Conservation (phyloP, 2,113 vertebrate species). For the Pycnonotus jocosus region DNA sequence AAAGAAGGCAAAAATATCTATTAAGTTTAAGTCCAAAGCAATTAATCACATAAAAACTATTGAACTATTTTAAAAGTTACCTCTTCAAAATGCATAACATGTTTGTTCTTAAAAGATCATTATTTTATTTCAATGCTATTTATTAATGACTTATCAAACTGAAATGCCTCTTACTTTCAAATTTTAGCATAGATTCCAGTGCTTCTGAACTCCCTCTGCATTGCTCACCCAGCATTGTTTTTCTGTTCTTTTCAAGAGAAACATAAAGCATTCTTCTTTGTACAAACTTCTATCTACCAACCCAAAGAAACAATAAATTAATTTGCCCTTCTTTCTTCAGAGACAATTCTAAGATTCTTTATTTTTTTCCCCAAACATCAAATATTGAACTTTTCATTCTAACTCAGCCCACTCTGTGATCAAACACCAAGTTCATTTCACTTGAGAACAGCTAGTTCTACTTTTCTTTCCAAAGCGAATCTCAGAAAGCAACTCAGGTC, state of each 20-base stretch:
- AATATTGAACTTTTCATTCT: background rate
- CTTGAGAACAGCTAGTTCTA: background rate
- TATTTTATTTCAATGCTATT: slow-evolving; percentile 40
- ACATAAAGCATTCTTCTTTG: background rate
- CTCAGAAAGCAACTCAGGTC: background rate
- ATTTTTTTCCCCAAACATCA: background rate
- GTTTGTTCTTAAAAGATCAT: slow-evolving; percentile 38
- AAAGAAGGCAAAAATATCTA: slow-evolving; percentile 30
- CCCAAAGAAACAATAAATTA: background rate
- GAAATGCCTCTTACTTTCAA: background rate
- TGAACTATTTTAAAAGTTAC: slow-evolving; percentile 54
- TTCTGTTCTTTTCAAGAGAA: background rate
- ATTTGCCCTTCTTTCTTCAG: background rate
- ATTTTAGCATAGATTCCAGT: background rate
- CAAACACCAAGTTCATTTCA: background rate
- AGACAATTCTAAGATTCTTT: background rate
- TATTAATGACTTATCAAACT: slow-evolving; percentile 13
- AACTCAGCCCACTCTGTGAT: background rate
- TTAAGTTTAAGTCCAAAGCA: slow-evolving; percentile 28
- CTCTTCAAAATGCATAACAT: slow-evolving; percentile 39
- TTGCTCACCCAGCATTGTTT: background rate
- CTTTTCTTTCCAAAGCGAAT: background rate
- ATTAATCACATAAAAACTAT: slow-evolving; percentile 40
- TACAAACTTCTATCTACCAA: background rate
- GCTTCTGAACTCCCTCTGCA: background rate